These are phyloP conservation scores for Leptopilina syphax DNA, from an alignment of 2,888 invertebrate species.

Conservation along the genomic window DNA sequence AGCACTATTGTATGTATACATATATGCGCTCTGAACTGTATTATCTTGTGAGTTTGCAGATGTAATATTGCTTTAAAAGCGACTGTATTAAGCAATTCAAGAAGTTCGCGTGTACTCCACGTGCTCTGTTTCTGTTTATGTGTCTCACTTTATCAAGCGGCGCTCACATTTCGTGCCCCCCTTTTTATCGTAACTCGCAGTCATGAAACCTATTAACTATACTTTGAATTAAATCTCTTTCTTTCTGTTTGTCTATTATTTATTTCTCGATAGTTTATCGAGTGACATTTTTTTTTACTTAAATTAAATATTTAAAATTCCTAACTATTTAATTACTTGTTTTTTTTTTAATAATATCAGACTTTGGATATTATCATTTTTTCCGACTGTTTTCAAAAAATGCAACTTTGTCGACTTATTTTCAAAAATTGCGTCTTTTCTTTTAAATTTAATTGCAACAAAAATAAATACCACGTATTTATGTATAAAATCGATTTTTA, in stretches of 20 bases:
- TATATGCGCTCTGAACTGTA: conserved; percentile 12
- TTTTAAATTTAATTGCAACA: too few species aligned
- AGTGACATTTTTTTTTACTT: background rate
- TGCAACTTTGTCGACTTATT: too few species aligned
- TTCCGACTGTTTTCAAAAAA: too few species aligned
- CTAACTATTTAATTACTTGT: too few species aligned
- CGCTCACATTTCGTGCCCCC: background rate
- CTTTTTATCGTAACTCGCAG: conserved; percentile 8
- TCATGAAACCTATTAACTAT: conserved; percentile 12
- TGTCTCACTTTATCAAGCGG: conserved; percentile 25
- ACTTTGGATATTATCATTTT: too few species aligned
- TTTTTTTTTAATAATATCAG: too few species aligned
- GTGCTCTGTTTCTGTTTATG: conserved; percentile 50
- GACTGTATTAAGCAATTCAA: conserved; percentile 47
- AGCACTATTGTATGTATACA: background rate
- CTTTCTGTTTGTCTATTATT: background rate
- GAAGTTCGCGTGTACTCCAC: conserved; percentile 48
- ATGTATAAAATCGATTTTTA: too few species aligned
- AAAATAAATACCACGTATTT: too few species aligned
- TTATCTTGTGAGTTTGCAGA: conserved; percentile 2
- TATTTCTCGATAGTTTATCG: background rate
- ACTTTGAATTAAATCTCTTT: background rate
- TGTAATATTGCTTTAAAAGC: conserved; percentile 49
- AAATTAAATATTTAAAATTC: too few species aligned
- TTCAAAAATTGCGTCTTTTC: background rate